Evolutionary conservation across 2,113 vertebrate species (phyloP).

Genomic region (Anarrhichthys ocellatus): DNA sequence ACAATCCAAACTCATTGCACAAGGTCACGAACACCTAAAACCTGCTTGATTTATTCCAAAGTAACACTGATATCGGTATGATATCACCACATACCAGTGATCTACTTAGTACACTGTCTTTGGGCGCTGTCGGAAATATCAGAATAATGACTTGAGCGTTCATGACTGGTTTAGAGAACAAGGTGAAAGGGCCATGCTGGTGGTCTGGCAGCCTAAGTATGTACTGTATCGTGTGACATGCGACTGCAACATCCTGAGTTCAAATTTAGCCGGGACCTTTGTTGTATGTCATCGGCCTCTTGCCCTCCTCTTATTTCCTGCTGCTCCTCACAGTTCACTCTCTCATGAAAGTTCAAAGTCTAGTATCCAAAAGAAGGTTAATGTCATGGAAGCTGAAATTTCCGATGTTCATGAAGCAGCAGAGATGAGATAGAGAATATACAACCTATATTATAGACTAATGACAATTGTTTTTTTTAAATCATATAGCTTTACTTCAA

Average conservation of each 20-base stretch:
- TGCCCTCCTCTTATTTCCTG: slow-evolving; percentile 26
- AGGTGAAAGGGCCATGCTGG: not conserved
- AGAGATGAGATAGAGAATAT: not conserved
- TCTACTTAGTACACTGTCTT: not conserved
- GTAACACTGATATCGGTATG: not conserved
- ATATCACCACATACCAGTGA: not conserved
- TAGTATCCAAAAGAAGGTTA: not conserved
- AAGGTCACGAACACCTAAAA: not conserved
- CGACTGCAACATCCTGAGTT: slow-evolving; percentile 31
- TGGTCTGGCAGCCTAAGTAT: slow-evolving; percentile 10
- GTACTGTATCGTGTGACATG: slow-evolving; percentile 46
- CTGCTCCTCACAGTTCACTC: not conserved
- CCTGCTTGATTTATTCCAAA: not conserved
- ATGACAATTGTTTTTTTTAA: not conserved
- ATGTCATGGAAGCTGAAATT: not conserved
- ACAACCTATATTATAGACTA: not conserved
- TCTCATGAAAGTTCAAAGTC: not conserved
- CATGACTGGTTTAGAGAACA: not conserved
- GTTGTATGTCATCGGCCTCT: slow-evolving; percentile 39
- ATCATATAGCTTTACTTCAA: not conserved
- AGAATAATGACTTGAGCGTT: not conserved
- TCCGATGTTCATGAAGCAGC: not conserved
- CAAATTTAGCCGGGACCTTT: slow-evolving; percentile 65
- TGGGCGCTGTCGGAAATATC: not conserved
- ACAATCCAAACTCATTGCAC: not conserved